Evolutionary conservation across 2,797 vertebrate species (phyloP).

Genomic region (Psittacula echo): DNA sequence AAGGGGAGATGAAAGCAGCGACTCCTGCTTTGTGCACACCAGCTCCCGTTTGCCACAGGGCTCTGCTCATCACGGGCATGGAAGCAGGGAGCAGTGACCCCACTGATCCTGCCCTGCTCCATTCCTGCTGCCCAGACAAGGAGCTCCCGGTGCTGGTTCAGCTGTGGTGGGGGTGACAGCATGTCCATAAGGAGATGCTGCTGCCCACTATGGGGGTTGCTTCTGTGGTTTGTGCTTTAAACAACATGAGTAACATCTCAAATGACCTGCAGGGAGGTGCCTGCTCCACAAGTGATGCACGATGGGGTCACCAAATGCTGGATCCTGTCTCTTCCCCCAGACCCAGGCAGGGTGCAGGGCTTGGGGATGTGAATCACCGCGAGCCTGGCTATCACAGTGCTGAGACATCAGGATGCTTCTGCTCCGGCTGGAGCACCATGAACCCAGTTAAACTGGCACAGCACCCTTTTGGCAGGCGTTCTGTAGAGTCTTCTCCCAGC

Average conservation of each 20-base stretch:
- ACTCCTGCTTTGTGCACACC: neutral
- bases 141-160: neutral
- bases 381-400: rapidly evolving
- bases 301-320: neutral
- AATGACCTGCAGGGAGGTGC: too few relatives aligned
- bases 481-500: neutral
- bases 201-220: neutral
- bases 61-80: neutral
- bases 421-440: neutral
- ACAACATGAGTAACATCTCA: neutral
- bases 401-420: rapidly evolving
- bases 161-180: rapidly evolving
- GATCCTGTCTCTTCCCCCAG: neutral
- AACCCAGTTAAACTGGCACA: rapidly evolving
- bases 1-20: neutral
- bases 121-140: rapidly evolving
- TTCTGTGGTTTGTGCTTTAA: neutral
- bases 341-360: too few relatives aligned
- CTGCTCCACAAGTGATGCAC: neutral
- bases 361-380: rapidly evolving
- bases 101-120: neutral
- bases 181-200: neutral
- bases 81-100: neutral
- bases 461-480: neutral
- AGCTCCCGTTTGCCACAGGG: rapidly evolving